These are phyloP conservation scores for Macrotus californicus DNA, from an alignment of 2,113 vertebrate species.

Conservation along the genomic window DNA sequence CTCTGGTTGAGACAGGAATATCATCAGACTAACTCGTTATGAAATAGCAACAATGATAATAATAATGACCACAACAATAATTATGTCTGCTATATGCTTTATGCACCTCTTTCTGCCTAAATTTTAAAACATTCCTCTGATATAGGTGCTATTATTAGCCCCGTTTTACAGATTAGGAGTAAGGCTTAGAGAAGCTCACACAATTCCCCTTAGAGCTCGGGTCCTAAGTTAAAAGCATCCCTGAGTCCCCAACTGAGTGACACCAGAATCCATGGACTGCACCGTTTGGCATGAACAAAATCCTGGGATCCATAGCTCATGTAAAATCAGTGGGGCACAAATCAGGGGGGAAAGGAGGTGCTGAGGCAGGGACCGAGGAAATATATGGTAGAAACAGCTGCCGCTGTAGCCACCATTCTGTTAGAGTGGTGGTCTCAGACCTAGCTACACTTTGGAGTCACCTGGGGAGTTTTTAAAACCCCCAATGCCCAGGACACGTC, in stretches of 20 bases:
- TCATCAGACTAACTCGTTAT: not conserved
- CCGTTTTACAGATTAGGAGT: not conserved
- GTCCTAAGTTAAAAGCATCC: not conserved
- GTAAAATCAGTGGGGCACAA: not conserved
- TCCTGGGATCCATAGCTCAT: not conserved
- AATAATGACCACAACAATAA: too few species aligned
- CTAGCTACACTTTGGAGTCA: too few species aligned
- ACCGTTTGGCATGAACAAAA: too few species aligned
- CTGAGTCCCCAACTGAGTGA: not conserved
- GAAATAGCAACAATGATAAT: not conserved
- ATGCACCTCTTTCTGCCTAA: not conserved
- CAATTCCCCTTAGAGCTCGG: not conserved
- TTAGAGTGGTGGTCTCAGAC: not conserved
- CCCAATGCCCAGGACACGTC: not conserved
- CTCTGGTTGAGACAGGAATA: not conserved
- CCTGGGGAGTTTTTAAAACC: not conserved
- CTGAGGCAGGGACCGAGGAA: not conserved
- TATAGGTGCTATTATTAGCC: not conserved
- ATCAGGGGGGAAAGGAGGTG: not conserved
- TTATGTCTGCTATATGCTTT: not conserved
- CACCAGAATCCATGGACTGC: not conserved
- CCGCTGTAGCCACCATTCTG: fast-evolving
- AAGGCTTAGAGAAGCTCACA: not conserved
- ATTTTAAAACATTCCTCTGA: not conserved
- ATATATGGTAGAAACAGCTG: not conserved